phyloP scores from a whole-genome alignment of 2,797 vertebrate genomes.

The Heliangelus exortis region DNA sequence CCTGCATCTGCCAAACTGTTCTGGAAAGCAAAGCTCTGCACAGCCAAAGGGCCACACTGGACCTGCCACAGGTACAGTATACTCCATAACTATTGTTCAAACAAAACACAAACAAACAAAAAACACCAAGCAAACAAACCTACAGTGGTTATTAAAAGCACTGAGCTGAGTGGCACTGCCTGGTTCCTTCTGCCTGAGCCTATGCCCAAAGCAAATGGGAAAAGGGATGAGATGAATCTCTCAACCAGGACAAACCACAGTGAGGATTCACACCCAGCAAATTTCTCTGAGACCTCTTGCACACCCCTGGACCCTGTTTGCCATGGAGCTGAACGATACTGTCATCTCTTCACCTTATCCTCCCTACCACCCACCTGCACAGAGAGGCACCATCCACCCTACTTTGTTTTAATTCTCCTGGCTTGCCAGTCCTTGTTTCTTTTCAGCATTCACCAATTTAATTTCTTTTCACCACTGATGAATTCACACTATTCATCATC shows the following conservation, averaged over 20 bases:
- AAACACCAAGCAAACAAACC: no score
- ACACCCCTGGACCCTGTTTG: not conserved
- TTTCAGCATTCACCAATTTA: not conserved
- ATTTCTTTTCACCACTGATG: not conserved
- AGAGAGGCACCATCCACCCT: not conserved
- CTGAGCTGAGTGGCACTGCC: rapidly evolving
- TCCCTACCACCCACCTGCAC: not conserved
- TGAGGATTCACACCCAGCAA: not conserved
- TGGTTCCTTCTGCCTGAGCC: not conserved
- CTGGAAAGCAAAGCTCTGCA: not conserved
- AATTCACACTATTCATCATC: not conserved
- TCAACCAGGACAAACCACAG: not conserved
- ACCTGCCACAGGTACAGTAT: not conserved
- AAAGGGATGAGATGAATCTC: not conserved
- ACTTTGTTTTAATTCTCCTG: not conserved
- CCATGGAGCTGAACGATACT: not conserved
- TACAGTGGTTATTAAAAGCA: not conserved
- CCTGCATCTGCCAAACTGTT: not conserved
- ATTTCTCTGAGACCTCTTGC: not conserved
- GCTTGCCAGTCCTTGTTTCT: not conserved
- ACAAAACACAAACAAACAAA: no score
- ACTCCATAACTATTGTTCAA: not conserved
- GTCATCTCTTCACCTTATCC: not conserved
- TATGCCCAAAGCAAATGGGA: not conserved
- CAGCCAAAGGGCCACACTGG: not conserved